Evolutionary conservation across 1,140 invertebrate species (phyloP).

Genomic region (Atopsyche davidsoni): DNA sequence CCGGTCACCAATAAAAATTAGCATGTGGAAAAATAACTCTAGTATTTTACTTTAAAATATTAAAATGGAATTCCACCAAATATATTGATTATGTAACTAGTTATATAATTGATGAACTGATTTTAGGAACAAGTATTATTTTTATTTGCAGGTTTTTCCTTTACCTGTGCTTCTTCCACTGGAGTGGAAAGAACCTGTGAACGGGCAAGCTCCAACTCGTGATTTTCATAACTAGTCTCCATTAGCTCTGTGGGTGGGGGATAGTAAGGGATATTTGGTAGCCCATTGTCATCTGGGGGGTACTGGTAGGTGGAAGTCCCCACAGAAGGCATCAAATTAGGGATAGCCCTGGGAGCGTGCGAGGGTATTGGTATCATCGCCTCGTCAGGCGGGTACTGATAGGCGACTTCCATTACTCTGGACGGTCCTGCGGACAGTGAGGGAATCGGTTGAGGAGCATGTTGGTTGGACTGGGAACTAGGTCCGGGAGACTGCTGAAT

Average conservation of each 20-base stretch:
- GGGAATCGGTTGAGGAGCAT: conserved; percentile 12
- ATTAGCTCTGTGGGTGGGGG: neutral
- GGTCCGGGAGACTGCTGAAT: neutral
- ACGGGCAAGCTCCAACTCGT: neutral
- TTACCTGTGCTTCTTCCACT: conserved; percentile 17
- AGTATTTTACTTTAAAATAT: no score
- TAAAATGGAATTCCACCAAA: no score
- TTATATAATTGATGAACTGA: no score
- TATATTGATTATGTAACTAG: no score
- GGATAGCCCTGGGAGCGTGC: conserved; percentile 10
- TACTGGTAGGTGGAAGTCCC: conserved; percentile 13
- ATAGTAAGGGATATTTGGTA: neutral
- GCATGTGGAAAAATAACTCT: no score
- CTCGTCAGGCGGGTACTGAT: conserved; percentile 3
- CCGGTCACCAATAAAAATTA: no score
- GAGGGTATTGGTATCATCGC: conserved; percentile 1
- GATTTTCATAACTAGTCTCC: neutral
- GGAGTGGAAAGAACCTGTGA: conserved; percentile 4
- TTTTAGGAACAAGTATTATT: no score
- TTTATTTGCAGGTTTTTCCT: no score
- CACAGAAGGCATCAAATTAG: conserved; percentile 3
- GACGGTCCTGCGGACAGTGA: neutral
- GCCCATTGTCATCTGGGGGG: conserved; percentile 2
- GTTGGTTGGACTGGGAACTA: neutral
- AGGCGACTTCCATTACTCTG: conserved; percentile 4